Evolutionary conservation across 1,140 invertebrate genomes (phyloP).

Genomic region (Dendroctonus ponderosae): DNA sequence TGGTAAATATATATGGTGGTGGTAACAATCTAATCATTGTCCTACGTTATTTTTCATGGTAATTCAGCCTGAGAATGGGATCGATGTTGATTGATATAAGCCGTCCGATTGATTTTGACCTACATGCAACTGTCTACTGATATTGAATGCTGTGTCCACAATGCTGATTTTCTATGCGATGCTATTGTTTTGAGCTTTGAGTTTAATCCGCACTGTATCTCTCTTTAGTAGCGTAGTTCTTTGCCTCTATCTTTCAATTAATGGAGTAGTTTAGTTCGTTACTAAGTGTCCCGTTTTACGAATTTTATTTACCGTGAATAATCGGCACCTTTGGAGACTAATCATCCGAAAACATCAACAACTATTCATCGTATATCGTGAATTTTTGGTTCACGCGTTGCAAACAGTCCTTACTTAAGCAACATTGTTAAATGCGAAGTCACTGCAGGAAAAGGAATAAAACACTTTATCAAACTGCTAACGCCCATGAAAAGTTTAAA

Average conservation of each 20-base stretch:
- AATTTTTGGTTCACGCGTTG: no score
- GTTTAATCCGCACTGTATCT: neutral
- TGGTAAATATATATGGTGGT: constrained; percentile 66
- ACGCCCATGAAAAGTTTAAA: no score
- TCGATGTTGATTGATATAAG: constrained; percentile 4
- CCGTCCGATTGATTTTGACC: constrained; percentile 8
- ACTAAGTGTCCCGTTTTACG: no score
- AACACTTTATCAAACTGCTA: no score
- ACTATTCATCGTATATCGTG: no score
- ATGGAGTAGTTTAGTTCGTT: no score
- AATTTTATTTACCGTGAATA: no score
- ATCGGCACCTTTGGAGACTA: no score
- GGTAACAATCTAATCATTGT: constrained; percentile 49
- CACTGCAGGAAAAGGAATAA: no score
- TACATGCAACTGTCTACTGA: constrained; percentile 2
- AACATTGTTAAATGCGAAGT: no score
- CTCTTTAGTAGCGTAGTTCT: constrained; percentile 1
- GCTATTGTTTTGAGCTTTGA: neutral
- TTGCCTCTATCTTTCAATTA: neutral
- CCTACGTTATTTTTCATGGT: constrained; percentile 46
- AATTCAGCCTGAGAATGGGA: constrained; percentile 25
- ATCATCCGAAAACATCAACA: no score
- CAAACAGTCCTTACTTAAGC: no score
- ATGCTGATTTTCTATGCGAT: constrained; percentile 3
- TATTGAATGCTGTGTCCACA: constrained; percentile 5